Base-by-base conservation (phyloP, 2,888 invertebrate species). In the Erebia ligea region DNA sequence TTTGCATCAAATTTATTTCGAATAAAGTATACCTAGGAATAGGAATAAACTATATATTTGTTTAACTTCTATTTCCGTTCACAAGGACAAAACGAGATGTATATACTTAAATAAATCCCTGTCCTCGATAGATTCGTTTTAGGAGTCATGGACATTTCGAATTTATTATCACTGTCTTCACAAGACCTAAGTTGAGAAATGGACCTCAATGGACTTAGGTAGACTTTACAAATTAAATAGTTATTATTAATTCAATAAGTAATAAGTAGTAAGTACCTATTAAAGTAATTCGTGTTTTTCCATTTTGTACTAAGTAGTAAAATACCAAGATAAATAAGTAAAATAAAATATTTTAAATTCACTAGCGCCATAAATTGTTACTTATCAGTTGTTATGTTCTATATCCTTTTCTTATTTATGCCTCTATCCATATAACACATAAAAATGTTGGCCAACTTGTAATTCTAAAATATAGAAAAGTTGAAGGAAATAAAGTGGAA, bases 111-210 rank as follows among this genome's bases (percentile, higher is more conserved):
- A 82, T 82, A 81, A 81, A 82, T 82, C 79, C 76, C 73, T 76
- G 76, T 78, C 78, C 71, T 73, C 77, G 76, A 77, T 78, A 73
- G 78, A 81, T 83, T 81, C 79, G 78, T 79, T 79, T 74, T 64
- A 68, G 75, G 77, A 72, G 79, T 81, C 78, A 77, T 74, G 73
- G 67, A 67, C 67, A 58, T 19, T 76, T 73, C 75, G 73, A 73
- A 79, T 83, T 80, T 78, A 76, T 80, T 78, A 76, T 82, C 75
- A 76, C 73, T 78, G 79, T 78, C 77, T 78, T 70, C 75, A 52
- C 54, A 25, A 52, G 50, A 64, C 34, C 50, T n/a, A 45, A 58
- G 50, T 52, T 17, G 54, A 10, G 19, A 54, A 19, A 54, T 19
- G 54, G 54, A 54, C 54, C 54, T 54, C 19, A 54, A 52, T 52